Conservation (phyloP, 1,140 invertebrate species). For the Manduca sexta region DNA sequence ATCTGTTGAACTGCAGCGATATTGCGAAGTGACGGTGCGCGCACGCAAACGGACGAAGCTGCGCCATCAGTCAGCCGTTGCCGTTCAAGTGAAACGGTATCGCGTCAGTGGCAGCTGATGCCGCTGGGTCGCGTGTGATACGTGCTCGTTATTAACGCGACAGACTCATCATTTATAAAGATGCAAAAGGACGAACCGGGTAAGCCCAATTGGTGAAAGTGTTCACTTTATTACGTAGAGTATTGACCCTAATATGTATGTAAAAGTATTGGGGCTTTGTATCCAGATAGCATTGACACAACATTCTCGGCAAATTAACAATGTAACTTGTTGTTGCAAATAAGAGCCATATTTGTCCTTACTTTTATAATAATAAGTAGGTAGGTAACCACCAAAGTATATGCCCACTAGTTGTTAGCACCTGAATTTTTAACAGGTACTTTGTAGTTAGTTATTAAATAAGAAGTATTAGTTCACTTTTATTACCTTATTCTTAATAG, state of each 20-base stretch:
- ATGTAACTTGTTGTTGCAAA: too few relatives aligned
- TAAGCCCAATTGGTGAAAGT: conserved; percentile 21
- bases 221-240: not conserved
- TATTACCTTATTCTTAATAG: too few relatives aligned
- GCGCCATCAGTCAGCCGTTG: not conserved
- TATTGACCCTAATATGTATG: conserved; percentile 3
- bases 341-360: too few relatives aligned
- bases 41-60: not conserved
- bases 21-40: not conserved
- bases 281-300: too few relatives aligned
- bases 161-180: conserved; percentile 17
- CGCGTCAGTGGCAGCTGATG: conserved; percentile 2
- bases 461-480: too few relatives aligned
- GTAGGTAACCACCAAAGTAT: too few relatives aligned
- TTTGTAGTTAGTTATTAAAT: too few relatives aligned
- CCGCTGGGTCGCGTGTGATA: conserved; percentile 1
- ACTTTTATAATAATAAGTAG: too few relatives aligned
- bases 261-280: too few relatives aligned
- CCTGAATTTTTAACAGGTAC: too few relatives aligned
- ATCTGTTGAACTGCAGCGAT: not conserved
- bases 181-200: conserved; percentile 15
- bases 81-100: conserved; percentile 1
- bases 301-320: too few relatives aligned
- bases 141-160: not conserved
- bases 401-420: too few relatives aligned